phyloP scores from a whole-genome alignment of 2,888 invertebrate species.

The Zygothrica quintamaculata region DNA sequence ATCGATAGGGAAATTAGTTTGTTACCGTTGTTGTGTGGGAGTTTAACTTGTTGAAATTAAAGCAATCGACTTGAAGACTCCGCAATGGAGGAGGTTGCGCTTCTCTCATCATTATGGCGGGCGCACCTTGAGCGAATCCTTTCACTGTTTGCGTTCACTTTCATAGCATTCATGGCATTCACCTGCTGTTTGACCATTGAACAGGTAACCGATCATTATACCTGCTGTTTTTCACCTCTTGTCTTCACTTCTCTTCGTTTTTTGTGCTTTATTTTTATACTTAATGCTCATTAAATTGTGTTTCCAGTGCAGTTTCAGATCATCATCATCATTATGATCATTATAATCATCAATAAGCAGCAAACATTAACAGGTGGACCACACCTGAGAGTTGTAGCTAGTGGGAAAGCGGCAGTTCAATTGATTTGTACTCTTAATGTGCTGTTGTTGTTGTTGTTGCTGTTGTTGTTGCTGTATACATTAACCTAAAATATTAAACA shows the following conservation, averaged over 20 bases:
- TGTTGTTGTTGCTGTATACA: slow-evolving; percentile 21
- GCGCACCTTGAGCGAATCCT: slow-evolving; percentile 60
- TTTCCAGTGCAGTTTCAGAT: slow-evolving; percentile 9
- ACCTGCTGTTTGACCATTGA: slow-evolving; percentile 47
- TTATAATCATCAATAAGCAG: too few relatives aligned
- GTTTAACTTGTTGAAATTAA: too few relatives aligned
- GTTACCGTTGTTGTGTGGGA: background rate
- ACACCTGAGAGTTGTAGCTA: slow-evolving; percentile 39
- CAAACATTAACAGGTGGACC: slow-evolving; percentile 51
- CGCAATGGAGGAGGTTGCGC: too few relatives aligned
- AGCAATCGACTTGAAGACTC: too few relatives aligned
- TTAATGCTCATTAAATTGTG: slow-evolving; percentile 33
- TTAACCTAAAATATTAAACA: slow-evolving; percentile 59
- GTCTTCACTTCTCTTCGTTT: too few relatives aligned
- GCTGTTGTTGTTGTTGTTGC: too few relatives aligned
- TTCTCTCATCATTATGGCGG: slow-evolving; percentile 4
- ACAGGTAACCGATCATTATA: slow-evolving; percentile 26
- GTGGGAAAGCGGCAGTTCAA: slow-evolving; percentile 25
- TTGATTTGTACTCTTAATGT: slow-evolving; percentile 55
- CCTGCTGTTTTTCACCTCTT: slow-evolving; percentile 34
- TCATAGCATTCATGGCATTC: slow-evolving; percentile 59
- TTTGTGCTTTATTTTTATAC: too few relatives aligned
- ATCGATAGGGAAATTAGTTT: slow-evolving; percentile 11
- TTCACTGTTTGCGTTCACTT: slow-evolving; percentile 67
- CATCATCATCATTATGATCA: slow-evolving; percentile 20